phyloP scores from a whole-genome alignment of 1,140 invertebrate species.

The Zaprionus camerounensis region DNA sequence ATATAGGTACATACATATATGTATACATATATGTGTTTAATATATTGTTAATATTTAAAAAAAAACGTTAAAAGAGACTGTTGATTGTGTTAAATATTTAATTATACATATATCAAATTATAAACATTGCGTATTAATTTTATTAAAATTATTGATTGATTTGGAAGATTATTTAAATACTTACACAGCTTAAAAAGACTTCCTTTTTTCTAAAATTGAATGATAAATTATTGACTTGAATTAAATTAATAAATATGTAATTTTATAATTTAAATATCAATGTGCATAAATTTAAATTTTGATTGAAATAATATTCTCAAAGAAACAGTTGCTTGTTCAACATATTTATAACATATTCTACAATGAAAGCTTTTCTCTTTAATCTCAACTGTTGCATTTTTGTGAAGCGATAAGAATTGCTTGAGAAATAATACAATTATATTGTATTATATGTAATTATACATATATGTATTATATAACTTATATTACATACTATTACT shows the following conservation, averaged over 20 bases:
- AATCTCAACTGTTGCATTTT: slow-evolving; percentile 5
- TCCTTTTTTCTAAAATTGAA: no score
- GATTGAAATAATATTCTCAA: no score
- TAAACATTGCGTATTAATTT: no score
- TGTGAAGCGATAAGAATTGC: not conserved
- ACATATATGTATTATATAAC: no score
- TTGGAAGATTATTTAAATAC: not conserved
- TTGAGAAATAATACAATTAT: not conserved
- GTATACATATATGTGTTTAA: no score
- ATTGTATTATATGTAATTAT: not conserved
- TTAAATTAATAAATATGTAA: not conserved
- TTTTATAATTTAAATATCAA: not conserved
- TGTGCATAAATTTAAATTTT: not conserved
- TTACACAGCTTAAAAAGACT: not conserved
- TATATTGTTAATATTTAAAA: not conserved
- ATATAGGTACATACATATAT: no score
- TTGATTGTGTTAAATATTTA: not conserved
- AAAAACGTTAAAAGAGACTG: not conserved
- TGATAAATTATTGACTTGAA: no score
- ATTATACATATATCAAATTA: no score
- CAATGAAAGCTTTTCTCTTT: not conserved
- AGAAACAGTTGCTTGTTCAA: not conserved
- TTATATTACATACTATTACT: no score
- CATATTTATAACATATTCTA: not conserved
- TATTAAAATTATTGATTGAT: no score